Evolutionary conservation across 2,888 invertebrate genomes (phyloP).

Genomic region (Tachystola acroxantha): DNA sequence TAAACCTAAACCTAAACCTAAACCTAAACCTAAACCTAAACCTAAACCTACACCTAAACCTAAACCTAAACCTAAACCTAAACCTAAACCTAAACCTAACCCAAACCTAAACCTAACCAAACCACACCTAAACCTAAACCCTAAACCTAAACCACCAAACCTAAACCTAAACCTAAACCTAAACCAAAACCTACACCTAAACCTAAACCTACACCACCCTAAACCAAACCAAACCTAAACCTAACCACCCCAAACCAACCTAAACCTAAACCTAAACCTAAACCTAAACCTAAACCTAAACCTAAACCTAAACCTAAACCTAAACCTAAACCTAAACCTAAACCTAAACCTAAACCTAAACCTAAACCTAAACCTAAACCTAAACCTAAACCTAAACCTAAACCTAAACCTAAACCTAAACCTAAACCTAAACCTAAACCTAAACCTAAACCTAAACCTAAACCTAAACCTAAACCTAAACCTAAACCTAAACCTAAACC

Average conservation of each 20-base stretch:
- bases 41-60: slow-evolving; percentile 1
- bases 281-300: slow-evolving; percentile 9
- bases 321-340: not conserved
- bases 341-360: not conserved
- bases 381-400: not conserved
- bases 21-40: not conserved
- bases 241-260: slow-evolving; percentile 16
- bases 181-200: slow-evolving; percentile 15
- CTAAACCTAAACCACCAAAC: not conserved
- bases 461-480: too few relatives aligned
- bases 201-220: slow-evolving; percentile 14
- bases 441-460: too few relatives aligned
- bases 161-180: not conserved
- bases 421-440: too few relatives aligned
- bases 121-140: not conserved
- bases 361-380: not conserved
- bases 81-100: slow-evolving; percentile 15
- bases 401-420: too few relatives aligned
- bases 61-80: slow-evolving; percentile 12
- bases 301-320: not conserved
- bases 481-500: too few relatives aligned
- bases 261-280: slow-evolving; percentile 15
- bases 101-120: slow-evolving; percentile 14
- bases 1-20: slow-evolving; percentile 13
- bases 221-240: slow-evolving; percentile 17